phyloP scores from a whole-genome alignment of 2,113 vertebrate species.

The Clarias magur region DNA sequence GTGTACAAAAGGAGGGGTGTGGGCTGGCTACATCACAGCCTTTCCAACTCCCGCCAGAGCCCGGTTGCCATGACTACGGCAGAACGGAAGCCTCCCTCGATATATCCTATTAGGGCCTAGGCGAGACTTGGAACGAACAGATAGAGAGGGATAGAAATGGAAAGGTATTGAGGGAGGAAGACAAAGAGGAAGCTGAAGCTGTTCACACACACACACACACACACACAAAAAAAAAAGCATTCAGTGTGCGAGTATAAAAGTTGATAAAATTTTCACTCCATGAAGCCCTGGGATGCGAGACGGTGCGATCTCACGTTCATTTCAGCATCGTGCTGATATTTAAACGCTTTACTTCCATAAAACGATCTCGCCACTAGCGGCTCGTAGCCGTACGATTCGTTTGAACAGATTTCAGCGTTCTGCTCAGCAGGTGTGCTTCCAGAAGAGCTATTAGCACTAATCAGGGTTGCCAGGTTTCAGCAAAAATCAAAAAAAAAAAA shows the following conservation, averaged over 20 bases:
- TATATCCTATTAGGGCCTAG: conserved; percentile 72
- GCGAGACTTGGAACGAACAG: conserved; percentile 47
- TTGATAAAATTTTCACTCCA: background rate
- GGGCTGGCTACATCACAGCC: conserved; percentile 68
- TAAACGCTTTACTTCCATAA: background rate
- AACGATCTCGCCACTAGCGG: background rate
- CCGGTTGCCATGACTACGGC: conserved; percentile 71
- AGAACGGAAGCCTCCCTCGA: conserved; percentile 74
- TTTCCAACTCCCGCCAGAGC: conserved; percentile 76
- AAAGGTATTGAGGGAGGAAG: conserved; percentile 38
- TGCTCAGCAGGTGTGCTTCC: background rate
- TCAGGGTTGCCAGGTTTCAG: background rate
- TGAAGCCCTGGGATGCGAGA: background rate
- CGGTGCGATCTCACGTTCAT: too few relatives aligned
- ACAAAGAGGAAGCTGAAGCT: conserved; percentile 26
- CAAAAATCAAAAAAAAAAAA: background rate
- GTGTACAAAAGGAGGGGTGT: conserved; percentile 57
- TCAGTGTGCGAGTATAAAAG: background rate
- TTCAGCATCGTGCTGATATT: background rate
- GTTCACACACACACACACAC: background rate
- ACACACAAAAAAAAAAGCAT: background rate
- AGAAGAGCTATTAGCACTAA: background rate
- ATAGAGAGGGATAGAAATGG: conserved; percentile 20
- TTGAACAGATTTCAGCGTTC: background rate
- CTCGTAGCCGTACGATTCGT: background rate